A percentile compares a stretch with the other conserved stretches of the same genome.
These are phyloP conservation scores for Cecidostiba fungosa DNA, from an alignment of 2,888 invertebrate genomes.

Conservation along the genomic window DNA sequence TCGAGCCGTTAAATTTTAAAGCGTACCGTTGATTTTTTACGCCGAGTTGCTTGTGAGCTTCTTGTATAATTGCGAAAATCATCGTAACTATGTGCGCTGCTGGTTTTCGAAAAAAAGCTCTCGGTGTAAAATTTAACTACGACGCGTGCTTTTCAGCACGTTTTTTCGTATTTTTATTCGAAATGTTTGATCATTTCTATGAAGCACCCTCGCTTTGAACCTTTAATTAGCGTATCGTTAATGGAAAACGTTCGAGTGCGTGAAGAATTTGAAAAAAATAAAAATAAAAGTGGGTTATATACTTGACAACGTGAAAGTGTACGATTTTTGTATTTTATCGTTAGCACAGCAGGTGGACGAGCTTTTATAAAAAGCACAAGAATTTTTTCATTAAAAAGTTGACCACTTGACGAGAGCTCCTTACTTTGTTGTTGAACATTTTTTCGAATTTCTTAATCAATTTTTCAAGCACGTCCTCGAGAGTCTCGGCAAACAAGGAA, in stretches of 20 bases:
- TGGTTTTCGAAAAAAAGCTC: neutral
- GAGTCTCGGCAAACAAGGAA: neutral
- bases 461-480: neutral
- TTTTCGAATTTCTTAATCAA: neutral
- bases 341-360: neutral
- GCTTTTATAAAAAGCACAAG: neutral
- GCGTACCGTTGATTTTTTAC: slow-evolving; percentile 2
- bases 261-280: neutral
- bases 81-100: neutral
- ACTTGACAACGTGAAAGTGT: neutral
- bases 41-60: neutral
- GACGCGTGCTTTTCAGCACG: neutral
- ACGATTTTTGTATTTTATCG: slow-evolving; percentile 5
- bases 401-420: neutral
- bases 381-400: slow-evolving; percentile 31
- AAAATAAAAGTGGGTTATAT: no score
- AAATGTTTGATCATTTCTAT: neutral
- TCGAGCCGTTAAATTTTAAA: slow-evolving; percentile 57
- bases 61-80: neutral
- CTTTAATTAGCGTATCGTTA: neutral
- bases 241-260: neutral
- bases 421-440: slow-evolving; percentile 10
- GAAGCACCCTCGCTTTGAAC: neutral
- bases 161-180: no score
- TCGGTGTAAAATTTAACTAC: neutral